A percentile compares a stretch with the other conserved stretches of the same genome.
phyloP scores from a whole-genome alignment of 2,797 vertebrate species.

The Triplophysa bombifrons region DNA sequence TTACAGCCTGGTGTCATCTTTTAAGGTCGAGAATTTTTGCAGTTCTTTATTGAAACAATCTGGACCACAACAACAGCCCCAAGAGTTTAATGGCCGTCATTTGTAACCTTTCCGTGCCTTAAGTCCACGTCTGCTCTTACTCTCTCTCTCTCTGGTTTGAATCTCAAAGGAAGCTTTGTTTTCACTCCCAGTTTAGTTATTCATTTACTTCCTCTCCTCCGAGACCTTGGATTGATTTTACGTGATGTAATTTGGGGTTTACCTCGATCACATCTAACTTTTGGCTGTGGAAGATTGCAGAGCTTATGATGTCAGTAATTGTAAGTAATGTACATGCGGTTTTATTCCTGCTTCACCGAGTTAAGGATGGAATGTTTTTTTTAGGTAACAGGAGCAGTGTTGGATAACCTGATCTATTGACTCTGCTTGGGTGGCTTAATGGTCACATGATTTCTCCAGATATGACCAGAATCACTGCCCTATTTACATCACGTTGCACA shows the following conservation, averaged over 20 bases:
- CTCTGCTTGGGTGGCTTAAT: slow-evolving; percentile 12
- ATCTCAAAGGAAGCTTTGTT: slow-evolving; percentile 9
- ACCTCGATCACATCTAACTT: slow-evolving; percentile 23
- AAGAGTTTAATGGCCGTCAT: slow-evolving; percentile 59
- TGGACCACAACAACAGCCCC: slow-evolving; percentile 53
- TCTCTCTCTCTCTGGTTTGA: neutral
- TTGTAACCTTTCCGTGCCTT: slow-evolving; percentile 54
- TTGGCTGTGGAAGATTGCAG: neutral
- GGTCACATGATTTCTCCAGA: slow-evolving; percentile 45
- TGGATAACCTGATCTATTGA: neutral
- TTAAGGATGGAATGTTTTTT: neutral
- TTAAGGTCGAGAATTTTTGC: slow-evolving; percentile 16
- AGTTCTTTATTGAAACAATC: slow-evolving; percentile 56
- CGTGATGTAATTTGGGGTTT: neutral
- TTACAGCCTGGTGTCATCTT: slow-evolving; percentile 22
- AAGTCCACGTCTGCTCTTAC: slow-evolving; percentile 39
- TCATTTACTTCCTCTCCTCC: slow-evolving; percentile 45
- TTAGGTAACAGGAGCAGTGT: slow-evolving; percentile 7
- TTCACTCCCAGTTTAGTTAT: slow-evolving; percentile 37
- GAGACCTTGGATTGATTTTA: slow-evolving; percentile 31
- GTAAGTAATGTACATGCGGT: neutral
- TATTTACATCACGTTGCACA: slow-evolving; percentile 24
- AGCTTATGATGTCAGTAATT: neutral
- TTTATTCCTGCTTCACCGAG: neutral
- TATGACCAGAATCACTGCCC: slow-evolving; percentile 36